phyloP scores from a whole-genome alignment of 2,113 vertebrate genomes.

The Pituophis catenifer region DNA sequence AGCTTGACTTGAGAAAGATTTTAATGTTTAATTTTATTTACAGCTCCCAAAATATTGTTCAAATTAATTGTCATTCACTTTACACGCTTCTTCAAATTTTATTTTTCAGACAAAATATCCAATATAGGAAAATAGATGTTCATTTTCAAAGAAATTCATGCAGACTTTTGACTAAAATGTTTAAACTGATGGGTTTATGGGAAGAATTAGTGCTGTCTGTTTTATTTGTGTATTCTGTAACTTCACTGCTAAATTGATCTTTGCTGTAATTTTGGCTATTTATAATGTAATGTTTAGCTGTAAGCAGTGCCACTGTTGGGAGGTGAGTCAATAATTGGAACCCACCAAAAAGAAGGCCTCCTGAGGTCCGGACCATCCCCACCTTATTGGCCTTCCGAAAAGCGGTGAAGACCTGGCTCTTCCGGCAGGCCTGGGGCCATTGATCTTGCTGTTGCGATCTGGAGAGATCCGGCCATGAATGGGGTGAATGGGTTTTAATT shows the following conservation, averaged over 20 bases:
- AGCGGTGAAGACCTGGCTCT: too few species aligned
- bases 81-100: not conserved
- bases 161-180: not conserved
- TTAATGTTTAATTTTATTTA: not conserved
- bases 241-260: not conserved
- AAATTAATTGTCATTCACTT: not conserved
- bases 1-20: not conserved
- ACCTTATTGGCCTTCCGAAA: too few species aligned
- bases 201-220: not conserved
- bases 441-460: too few species aligned
- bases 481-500: too few species aligned
- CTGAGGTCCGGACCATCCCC: too few species aligned
- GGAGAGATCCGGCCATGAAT: too few species aligned
- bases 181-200: not conserved
- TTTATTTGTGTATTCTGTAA: not conserved
- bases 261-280: not conserved
- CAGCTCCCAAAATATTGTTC: not conserved
- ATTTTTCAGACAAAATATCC: not conserved
- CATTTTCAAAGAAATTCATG: not conserved
- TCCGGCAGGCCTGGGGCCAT: too few species aligned
- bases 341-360: too few species aligned
- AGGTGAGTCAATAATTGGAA: too few species aligned
- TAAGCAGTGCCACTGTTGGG: too few species aligned
- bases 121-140: not conserved
- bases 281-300: not conserved